phyloP scores from a whole-genome alignment of 1,140 invertebrate genomes.

The Papilio machaon region DNA sequence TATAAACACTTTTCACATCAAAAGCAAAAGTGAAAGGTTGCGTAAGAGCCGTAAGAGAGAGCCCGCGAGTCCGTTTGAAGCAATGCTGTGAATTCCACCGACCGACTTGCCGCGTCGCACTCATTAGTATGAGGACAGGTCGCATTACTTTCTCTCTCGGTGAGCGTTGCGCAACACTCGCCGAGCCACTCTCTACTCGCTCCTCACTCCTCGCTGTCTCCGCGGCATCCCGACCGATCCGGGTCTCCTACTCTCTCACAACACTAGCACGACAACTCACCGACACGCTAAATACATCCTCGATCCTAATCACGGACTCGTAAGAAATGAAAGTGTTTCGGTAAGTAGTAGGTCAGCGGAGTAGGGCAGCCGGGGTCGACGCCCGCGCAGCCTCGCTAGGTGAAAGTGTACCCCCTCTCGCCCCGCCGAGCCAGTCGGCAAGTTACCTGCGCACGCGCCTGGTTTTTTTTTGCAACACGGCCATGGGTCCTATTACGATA shows the following conservation, averaged over 20 bases:
- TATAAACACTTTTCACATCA: conserved; percentile 43
- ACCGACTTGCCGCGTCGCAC: conserved; percentile 67
- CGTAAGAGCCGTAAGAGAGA: conserved; percentile 65
- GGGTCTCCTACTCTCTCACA: conserved; percentile 43
- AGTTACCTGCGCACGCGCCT: conserved; percentile 73
- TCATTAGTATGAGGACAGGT: conserved; percentile 78
- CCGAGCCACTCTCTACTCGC: conserved; percentile 69
- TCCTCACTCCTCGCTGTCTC: conserved; percentile 56
- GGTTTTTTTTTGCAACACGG: conserved; percentile 80
- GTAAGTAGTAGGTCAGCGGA: conserved; percentile 78
- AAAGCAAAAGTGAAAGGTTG: conserved; percentile 64
- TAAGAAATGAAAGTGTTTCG: conserved; percentile 80
- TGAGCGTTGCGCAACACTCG: conserved; percentile 70
- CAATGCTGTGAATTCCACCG: conserved; percentile 70
- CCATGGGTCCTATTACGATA: conserved; percentile 78
- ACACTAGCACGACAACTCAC: conserved; percentile 59
- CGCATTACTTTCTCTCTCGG: conserved; percentile 78
- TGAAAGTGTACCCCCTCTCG: conserved; percentile 76
- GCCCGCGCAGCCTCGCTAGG: conserved; percentile 79
- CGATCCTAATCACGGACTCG: conserved; percentile 68
- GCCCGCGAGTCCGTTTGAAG: conserved; percentile 73
- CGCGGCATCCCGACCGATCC: conserved; percentile 45
- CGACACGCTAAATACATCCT: conserved; percentile 67
- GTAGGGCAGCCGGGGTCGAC: conserved; percentile 78
- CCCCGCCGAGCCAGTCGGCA: conserved; percentile 62